Evolutionary conservation across 2,113 vertebrate species (phyloP).

Genomic region (Dendropsophus ebraccatus): DNA sequence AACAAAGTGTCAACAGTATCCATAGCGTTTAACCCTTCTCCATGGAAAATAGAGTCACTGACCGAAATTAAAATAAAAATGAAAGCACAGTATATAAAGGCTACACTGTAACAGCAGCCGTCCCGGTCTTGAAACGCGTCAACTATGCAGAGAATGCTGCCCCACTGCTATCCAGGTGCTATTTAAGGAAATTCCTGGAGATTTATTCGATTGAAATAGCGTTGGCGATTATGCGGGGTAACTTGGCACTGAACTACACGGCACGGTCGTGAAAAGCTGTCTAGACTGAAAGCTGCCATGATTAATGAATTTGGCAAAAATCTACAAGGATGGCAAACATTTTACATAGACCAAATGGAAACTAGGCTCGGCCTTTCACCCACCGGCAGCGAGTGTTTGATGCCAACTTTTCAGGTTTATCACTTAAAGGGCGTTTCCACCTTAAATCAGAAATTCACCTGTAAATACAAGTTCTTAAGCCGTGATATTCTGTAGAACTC

Average conservation of each 20-base stretch:
- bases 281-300: slow-evolving; percentile 13
- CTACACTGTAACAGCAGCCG: background rate
- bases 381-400: background rate
- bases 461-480: background rate
- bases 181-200: slow-evolving; percentile 19
- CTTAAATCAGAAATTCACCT: background rate
- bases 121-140: background rate
- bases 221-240: slow-evolving; percentile 22
- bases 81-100: background rate
- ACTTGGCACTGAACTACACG: slow-evolving; percentile 6
- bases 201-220: slow-evolving; percentile 13
- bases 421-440: background rate
- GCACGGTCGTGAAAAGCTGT: background rate
- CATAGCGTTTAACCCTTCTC: background rate
- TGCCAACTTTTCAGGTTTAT: background rate
- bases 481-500: background rate
- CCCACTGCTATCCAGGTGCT: slow-evolving; percentile 9
- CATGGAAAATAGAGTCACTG: background rate
- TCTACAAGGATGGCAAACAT: background rate
- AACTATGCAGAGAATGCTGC: background rate
- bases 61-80: background rate
- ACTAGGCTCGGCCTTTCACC: background rate
- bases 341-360: background rate
- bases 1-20: slow-evolving; percentile 17
- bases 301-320: slow-evolving; percentile 29